Conservation (phyloP, 2,888 invertebrate genomes). For the Schizaphis graminum region DNA sequence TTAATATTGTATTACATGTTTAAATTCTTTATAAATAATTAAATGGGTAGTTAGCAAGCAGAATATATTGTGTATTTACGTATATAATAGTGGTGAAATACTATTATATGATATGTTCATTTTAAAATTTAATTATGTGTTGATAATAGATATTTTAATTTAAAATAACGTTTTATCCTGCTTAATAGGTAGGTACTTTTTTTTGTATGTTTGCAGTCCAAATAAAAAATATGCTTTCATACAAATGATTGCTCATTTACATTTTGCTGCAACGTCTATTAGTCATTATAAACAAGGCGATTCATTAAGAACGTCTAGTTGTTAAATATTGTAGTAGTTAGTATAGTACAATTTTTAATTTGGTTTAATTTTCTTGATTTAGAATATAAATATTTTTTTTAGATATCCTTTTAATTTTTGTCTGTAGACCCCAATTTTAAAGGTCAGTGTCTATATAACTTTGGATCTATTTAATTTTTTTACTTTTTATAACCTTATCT, state of each 20-base stretch:
- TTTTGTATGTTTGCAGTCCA: not conserved
- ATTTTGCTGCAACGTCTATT: not conserved
- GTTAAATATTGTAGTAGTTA: not conserved
- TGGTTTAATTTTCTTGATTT: not conserved
- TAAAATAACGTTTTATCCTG: not conserved
- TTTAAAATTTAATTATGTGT: not conserved
- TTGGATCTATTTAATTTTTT: not conserved
- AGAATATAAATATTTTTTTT: not conserved
- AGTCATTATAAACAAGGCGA: not conserved
- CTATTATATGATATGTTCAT: not conserved
- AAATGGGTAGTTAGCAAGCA: not conserved
- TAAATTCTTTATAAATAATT: not conserved
- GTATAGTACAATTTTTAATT: not conserved
- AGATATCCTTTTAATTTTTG: not conserved
- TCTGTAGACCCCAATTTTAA: not conserved
- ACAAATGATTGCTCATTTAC: not conserved
- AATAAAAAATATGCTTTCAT: constrained; percentile 2
- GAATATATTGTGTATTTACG: not conserved
- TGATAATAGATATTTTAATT: not conserved
- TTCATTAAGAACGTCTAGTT: not conserved
- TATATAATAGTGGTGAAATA: not conserved
- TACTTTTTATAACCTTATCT: not conserved
- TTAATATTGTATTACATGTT: not conserved
- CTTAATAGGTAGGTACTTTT: not conserved
- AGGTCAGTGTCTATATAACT: not conserved